phyloP scores from a whole-genome alignment of 1,140 invertebrate species.

The Drosophila chauvacae region DNA sequence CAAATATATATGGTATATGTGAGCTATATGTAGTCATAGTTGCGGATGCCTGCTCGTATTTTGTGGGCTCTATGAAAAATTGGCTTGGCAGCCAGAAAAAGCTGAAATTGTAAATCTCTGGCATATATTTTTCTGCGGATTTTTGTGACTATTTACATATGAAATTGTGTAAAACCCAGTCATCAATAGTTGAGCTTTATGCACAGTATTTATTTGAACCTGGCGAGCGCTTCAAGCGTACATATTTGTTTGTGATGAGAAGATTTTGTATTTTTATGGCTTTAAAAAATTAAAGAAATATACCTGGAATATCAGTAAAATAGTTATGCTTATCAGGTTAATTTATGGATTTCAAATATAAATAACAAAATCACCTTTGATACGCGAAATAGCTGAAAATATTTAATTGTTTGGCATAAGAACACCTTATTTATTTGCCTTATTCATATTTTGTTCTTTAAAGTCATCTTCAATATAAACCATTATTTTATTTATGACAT shows the following conservation, averaged over 20 bases:
- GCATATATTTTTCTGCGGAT: background rate
- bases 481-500: background rate
- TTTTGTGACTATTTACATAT: slow-evolving; percentile 22
- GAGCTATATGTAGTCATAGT: background rate
- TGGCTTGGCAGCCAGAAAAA: slow-evolving; percentile 22
- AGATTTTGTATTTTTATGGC: background rate
- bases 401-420: background rate
- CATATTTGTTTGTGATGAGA: background rate
- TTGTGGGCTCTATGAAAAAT: slow-evolving; percentile 9
- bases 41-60: background rate
- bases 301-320: background rate
- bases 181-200: slow-evolving; percentile 10
- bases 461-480: background rate
- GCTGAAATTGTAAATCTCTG: slow-evolving; percentile 19
- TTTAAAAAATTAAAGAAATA: background rate
- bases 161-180: slow-evolving; percentile 9
- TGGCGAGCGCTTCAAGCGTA: background rate
- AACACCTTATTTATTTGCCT: background rate
- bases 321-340: background rate
- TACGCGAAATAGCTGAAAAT: background rate
- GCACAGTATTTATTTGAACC: background rate
- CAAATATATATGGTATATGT: slow-evolving; percentile 5
- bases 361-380: too few species aligned
- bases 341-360: background rate
- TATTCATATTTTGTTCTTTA: background rate